phyloP scores from a whole-genome alignment of 1,140 invertebrate genomes.

The Popillia japonica region DNA sequence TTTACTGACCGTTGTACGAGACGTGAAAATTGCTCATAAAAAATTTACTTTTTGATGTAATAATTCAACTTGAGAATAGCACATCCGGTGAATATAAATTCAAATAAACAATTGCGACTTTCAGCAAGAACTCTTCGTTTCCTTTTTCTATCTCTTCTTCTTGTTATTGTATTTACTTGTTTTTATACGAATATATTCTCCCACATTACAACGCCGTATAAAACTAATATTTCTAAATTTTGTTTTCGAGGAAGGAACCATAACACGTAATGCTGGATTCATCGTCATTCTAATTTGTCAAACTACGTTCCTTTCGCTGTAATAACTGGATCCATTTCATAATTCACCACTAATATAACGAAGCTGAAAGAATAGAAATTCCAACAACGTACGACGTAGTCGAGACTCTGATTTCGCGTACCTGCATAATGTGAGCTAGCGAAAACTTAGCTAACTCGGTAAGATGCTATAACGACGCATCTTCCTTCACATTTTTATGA shows the following conservation, averaged over 20 bases:
- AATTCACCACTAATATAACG: no score
- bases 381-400: no score
- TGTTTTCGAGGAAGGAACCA: no score
- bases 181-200: no score
- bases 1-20: conserved; percentile 30
- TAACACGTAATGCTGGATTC: no score
- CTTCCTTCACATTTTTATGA: conserved; percentile 4
- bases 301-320: no score
- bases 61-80: conserved; percentile 5
- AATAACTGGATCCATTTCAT: no score
- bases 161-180: background rate
- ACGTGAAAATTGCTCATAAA: conserved; percentile 26
- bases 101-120: conserved; percentile 28
- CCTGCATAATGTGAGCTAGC: background rate
- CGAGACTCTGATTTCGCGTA: no score
- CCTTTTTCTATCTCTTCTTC: background rate
- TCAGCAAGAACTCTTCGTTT: background rate
- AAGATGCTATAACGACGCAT: background rate
- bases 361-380: no score
- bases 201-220: no score
- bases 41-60: conserved; percentile 5
- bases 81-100: conserved; percentile 4
- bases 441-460: background rate
- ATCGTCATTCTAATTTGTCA: no score
- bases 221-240: no score